These are phyloP conservation scores for Malacoraja senta DNA, from an alignment of 2,797 vertebrate species.

Conservation along the genomic window DNA sequence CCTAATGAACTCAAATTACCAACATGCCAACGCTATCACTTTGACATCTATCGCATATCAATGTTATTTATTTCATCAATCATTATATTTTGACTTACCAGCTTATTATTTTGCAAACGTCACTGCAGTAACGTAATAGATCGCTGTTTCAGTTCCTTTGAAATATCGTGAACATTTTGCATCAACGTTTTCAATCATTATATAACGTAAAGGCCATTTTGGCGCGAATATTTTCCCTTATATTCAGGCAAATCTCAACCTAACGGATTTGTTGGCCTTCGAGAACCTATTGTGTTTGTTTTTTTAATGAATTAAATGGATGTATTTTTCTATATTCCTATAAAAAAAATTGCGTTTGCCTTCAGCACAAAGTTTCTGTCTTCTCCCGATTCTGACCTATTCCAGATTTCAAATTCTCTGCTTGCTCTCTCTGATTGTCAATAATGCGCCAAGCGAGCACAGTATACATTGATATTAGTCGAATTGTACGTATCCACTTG, in stretches of 20 bases:
- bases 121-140: not conserved
- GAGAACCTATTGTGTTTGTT: not conserved
- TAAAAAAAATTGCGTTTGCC: not conserved
- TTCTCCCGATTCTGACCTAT: not conserved
- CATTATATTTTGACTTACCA: slow-evolving; percentile 28
- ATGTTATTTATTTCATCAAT: slow-evolving; percentile 25
- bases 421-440: not conserved
- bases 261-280: not conserved
- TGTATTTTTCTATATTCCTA: not conserved
- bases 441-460: not conserved
- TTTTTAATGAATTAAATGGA: not conserved
- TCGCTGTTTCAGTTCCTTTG: not conserved
- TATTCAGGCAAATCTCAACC: not conserved
- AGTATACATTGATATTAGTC: not conserved
- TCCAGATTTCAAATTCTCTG: not conserved
- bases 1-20: slow-evolving; percentile 76
- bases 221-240: not conserved
- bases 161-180: not conserved
- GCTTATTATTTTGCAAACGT: slow-evolving; percentile 10
- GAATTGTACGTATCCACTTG: not conserved
- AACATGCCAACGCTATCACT: slow-evolving; percentile 66
- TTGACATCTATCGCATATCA: slow-evolving; percentile 61
- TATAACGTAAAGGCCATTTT: not conserved
- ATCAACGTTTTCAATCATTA: not conserved
- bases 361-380: not conserved